Conservation (phyloP, 2,888 invertebrate genomes). For the Shargacucullia verbasci region DNA sequence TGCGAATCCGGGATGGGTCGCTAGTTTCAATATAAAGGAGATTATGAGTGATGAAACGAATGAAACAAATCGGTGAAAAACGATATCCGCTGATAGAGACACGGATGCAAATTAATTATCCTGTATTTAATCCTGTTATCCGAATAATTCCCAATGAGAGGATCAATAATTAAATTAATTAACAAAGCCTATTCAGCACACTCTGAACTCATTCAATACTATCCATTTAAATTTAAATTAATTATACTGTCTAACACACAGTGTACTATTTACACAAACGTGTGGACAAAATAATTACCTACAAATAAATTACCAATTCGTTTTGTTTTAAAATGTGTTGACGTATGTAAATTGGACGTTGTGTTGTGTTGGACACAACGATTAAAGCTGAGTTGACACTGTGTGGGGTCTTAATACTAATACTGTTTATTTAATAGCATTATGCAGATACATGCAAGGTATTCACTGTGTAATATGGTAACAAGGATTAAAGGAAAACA, state of each 20-base stretch:
- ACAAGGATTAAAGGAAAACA: not conserved
- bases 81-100: no score
- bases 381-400: conserved; percentile 5
- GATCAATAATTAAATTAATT: no score
- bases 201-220: no score
- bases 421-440: conserved; percentile 26
- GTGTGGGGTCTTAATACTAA: conserved; percentile 28
- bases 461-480: conserved; percentile 13
- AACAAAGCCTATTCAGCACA: not conserved
- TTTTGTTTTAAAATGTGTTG: not conserved
- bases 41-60: no score
- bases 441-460: conserved; percentile 25
- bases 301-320: not conserved
- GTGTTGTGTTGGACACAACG: not conserved
- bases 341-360: not conserved
- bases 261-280: not conserved
- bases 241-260: conserved; percentile 8
- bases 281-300: conserved; percentile 2
- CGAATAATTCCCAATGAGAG: no score
- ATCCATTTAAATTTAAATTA: conserved; percentile 4
- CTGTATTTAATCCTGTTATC: no score
- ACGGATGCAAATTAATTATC: no score
- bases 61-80: no score
- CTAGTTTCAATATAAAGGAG: no score
- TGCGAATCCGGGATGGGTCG: no score